These are phyloP conservation scores for Xanthostigma xanthostigma DNA, from an alignment of 2,888 invertebrate species.

Conservation along the genomic window DNA sequence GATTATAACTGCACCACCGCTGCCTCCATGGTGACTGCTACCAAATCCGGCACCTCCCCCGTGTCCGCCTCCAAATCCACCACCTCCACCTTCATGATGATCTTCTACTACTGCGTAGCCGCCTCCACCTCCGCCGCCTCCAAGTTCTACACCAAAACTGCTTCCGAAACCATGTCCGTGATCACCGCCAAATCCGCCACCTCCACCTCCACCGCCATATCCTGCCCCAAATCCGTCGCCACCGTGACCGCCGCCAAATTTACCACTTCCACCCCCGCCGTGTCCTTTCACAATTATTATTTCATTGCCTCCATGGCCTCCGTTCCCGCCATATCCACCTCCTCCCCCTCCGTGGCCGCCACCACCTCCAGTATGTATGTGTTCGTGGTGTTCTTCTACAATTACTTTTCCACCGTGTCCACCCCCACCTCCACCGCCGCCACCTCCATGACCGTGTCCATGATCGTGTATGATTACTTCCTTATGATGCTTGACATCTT, in stretches of 20 bases:
- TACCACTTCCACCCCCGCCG: slow-evolving; percentile 2
- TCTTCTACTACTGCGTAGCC: not conserved
- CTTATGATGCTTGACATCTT: slow-evolving; percentile 31
- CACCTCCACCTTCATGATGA: not conserved
- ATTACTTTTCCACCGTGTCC: slow-evolving; percentile 16
- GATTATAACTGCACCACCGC: no score
- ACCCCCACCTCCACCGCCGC: slow-evolving; percentile 16
- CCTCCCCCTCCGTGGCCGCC: slow-evolving; percentile 25
- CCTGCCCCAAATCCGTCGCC: slow-evolving; percentile 9
- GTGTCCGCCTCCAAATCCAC: not conserved
- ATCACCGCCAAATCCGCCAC: slow-evolving; percentile 5
- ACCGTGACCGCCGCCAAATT: slow-evolving; percentile 6
- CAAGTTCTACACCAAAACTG: slow-evolving; percentile 6
- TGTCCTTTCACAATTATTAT: not conserved
- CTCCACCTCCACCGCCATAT: slow-evolving; percentile 4
- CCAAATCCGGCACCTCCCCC: not conserved
- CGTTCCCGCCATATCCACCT: slow-evolving; percentile 10
- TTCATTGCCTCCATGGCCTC: slow-evolving; percentile 10
- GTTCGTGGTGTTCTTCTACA: slow-evolving; percentile 16
- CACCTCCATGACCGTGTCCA: slow-evolving; percentile 12
- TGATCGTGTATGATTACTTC: slow-evolving; percentile 29
- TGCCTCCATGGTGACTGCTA: not conserved
- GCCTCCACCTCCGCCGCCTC: slow-evolving; percentile 5
- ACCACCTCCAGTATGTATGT: slow-evolving; percentile 11
- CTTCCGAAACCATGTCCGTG: not conserved